Base-by-base conservation (phyloP, 2,888 invertebrate genomes). In the Serripes groenlandicus region DNA sequence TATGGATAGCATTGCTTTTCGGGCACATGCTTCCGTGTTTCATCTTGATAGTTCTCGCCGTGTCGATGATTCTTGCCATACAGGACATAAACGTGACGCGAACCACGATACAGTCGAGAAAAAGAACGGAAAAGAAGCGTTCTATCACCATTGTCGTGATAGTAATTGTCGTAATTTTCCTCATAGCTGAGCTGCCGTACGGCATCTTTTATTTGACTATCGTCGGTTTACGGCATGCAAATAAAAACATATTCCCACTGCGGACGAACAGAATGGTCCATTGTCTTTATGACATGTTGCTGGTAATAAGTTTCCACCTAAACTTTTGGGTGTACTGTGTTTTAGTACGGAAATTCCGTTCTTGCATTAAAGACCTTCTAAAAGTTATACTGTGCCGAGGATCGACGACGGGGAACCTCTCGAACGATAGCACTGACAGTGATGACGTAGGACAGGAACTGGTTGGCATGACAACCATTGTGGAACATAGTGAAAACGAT, bases 281-380 rank as follows among this genome's bases (percentile, higher is more conserved):
- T 34, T 75, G 80, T 49, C 23, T 81, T 5, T 86, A 86, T 26
- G 86, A 86, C 30, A 5, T 86, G 9, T 58, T 78, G 7, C 32
- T 86, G 21, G 49, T 86, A 0, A 18, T 86, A 7, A 83, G 80
- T 23, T 86, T 83, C 66, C 83, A 86, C 68, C 62, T 81, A n/a
- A 86, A 86, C 68, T 86, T 86, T 34, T 86, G 86, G 86, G 83
- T 86, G 28, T 86, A 86, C 42, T 75, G 78, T 58, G 34, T 81
- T 1, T 66, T 86, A 54, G 60, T 81, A 3, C 71, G 70, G 3
- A 75, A 60, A n/a, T 83, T 86, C 52, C 60, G 70, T n/a, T 49
- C 58, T 0, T 69, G 75, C 49, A 49, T 83, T n/a, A 83, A 83
- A 70, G 37, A n/a, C 5, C 18, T 81, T 18, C 28, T 81, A 21